Conservation (phyloP, 2,113 vertebrate genomes). For the Poeciliopsis occidentalis region DNA sequence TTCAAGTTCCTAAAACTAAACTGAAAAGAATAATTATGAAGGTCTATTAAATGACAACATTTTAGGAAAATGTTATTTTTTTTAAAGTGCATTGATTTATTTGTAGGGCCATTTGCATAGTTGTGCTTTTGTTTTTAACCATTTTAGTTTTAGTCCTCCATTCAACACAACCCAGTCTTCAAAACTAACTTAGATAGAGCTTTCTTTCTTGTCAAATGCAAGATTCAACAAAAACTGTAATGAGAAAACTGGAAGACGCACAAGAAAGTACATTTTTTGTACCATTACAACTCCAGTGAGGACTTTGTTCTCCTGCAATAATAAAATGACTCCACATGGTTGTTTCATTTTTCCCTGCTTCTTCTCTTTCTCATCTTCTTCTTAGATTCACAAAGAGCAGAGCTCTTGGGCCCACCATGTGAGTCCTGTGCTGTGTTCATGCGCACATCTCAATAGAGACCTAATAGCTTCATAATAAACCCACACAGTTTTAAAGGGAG, state of each 20-base stretch:
- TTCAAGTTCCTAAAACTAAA: too few relatives aligned
- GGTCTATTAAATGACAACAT: too few relatives aligned
- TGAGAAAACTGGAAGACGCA: background rate
- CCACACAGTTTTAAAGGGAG: conserved; percentile 42
- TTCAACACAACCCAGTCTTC: too few relatives aligned
- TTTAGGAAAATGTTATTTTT: too few relatives aligned
- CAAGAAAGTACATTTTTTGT: background rate
- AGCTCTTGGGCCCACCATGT: conserved; percentile 25
- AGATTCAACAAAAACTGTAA: background rate
- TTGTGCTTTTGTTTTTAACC: too few relatives aligned
- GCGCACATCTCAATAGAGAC: conserved; percentile 40
- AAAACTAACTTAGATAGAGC: too few relatives aligned
- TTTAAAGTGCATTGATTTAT: too few relatives aligned
- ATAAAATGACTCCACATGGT: conserved; percentile 16
- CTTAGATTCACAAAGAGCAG: conserved; percentile 41
- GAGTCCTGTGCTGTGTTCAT: conserved; percentile 38
- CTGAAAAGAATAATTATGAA: too few relatives aligned
- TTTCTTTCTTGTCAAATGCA: conserved; percentile 1
- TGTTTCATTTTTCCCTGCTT: conserved; percentile 41
- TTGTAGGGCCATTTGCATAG: too few relatives aligned
- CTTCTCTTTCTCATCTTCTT: conserved; percentile 26
- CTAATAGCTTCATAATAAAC: conserved; percentile 53
- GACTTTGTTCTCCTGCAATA: conserved; percentile 12
- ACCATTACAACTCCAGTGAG: conserved; percentile 2
- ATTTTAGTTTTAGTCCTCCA: too few relatives aligned